Base-by-base conservation (phyloP, 2,888 invertebrate genomes). In the Mechanitis mazaeus region DNA sequence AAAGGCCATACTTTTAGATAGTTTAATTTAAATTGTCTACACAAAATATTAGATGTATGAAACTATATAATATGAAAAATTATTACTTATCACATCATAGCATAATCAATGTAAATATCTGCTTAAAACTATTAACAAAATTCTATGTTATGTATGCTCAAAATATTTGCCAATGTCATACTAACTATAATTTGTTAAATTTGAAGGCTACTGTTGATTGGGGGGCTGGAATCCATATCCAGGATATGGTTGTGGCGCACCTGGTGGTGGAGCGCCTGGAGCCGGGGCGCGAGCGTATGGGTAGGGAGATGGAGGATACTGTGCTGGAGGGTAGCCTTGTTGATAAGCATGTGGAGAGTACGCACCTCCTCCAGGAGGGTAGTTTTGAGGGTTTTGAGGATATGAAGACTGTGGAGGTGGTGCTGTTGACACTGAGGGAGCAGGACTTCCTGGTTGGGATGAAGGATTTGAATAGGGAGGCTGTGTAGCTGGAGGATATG, bases 211-310 rank as follows among this genome's bases (percentile, higher is more conserved):
- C 73, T 92, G 94, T 79, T 94, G 94, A 42, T 93, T 92, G 57
- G 95, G 94, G 65, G 95, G 95, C 74, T 95, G 95, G 77, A 95
- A 95, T 58, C 94, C 93, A 78, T 95, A 95, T 47, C 95, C 94
- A 6, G 92, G 93, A 77, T 96, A 96, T 64, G 94, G 93, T 68
- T 95, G 94, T 5, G 95, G 92, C 6, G 93, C 94, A 33, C 93
- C 94, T 3, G 93, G 94, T 66, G 94, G 94, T 3, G 94, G 94
- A 4, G 92, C 93, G 1, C 93, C 92, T 2, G 92, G 92, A 1
- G 93, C 92, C 0, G 93, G 92, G 3, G 92, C 91, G 3, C 92
- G 89, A 1, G 92, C 90, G 64, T 92, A 91, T 0, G 88, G 92
- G 66, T 92, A 92, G 0, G 91, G 92, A 5, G 91, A 88, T 7